These are phyloP conservation scores for Solea solea DNA, from an alignment of 2,113 vertebrate genomes.

Conservation along the genomic window DNA sequence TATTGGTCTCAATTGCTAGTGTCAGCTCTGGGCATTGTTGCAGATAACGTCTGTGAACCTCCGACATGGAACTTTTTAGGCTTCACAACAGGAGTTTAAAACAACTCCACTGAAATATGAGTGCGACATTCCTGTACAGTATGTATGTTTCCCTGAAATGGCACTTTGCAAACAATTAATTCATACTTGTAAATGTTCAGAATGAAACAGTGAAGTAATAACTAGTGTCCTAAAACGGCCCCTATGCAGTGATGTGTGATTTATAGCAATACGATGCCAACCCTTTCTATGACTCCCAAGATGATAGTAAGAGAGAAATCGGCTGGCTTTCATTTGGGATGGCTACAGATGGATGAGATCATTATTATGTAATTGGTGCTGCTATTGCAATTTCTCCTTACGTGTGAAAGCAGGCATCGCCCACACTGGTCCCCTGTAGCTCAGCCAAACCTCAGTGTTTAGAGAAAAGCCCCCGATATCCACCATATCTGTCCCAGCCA, in stretches of 20 bases:
- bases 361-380: constrained; percentile 41
- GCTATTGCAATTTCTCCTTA: constrained; percentile 25
- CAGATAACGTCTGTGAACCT: too few relatives aligned
- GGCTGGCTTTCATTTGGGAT: constrained; percentile 33
- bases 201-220: background rate
- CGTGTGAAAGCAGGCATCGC: constrained; percentile 47
- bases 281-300: constrained; percentile 17
- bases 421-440: constrained; percentile 3
- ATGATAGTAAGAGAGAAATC: constrained; percentile 37
- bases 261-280: constrained; percentile 19
- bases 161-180: background rate
- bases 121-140: too few relatives aligned
- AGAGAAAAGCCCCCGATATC: constrained; percentile 34
- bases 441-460: constrained; percentile 43
- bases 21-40: too few relatives aligned
- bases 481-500: constrained; percentile 31
- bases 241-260: background rate
- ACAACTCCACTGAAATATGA: background rate
- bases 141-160: background rate
- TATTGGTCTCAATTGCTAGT: too few relatives aligned
- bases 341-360: constrained; percentile 38
- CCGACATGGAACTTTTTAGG: too few relatives aligned
- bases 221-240: background rate
- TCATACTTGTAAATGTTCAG: background rate
- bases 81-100: too few relatives aligned